phyloP scores from a whole-genome alignment of 2,797 vertebrate species.

The Poecilia velifera region DNA sequence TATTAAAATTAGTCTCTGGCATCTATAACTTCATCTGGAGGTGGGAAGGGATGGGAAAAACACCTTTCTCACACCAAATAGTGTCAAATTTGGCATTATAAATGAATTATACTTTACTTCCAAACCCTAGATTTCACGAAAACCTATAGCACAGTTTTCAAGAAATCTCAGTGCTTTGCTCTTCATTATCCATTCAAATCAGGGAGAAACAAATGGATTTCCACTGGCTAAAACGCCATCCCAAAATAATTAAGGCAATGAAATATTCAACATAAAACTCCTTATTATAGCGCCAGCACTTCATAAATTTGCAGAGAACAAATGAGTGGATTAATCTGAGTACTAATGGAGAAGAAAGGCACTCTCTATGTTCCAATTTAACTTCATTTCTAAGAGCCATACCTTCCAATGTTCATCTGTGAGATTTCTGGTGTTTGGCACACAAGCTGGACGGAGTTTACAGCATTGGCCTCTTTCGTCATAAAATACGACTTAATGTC shows the following conservation, averaged over 20 bases:
- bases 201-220: conserved; percentile 67
- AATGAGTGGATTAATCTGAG: conserved; percentile 70
- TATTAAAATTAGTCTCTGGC: conserved; percentile 3
- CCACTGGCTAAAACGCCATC: conserved; percentile 51
- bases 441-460: conserved; percentile 33
- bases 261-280: conserved; percentile 79
- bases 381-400: conserved; percentile 56
- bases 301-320: conserved; percentile 72
- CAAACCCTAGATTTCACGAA: conserved; percentile 26
- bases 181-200: conserved; percentile 64
- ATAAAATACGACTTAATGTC: conserved; percentile 40
- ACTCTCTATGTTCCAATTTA: conserved; percentile 49
- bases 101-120: conserved; percentile 16
- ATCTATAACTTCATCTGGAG: neutral
- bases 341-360: conserved; percentile 65
- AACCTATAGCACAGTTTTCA: conserved; percentile 23
- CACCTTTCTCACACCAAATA: neutral
- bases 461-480: conserved; percentile 31
- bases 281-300: conserved; percentile 74
- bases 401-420: conserved; percentile 49
- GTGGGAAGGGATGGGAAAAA: neutral
- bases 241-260: conserved; percentile 77
- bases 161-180: conserved; percentile 43
- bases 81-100: neutral
- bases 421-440: conserved; percentile 37